Evolutionary conservation across 1,140 invertebrate species (phyloP), one percentile per base, ranked within the genome.

Genomic region (Drosophila miranda): DNA sequence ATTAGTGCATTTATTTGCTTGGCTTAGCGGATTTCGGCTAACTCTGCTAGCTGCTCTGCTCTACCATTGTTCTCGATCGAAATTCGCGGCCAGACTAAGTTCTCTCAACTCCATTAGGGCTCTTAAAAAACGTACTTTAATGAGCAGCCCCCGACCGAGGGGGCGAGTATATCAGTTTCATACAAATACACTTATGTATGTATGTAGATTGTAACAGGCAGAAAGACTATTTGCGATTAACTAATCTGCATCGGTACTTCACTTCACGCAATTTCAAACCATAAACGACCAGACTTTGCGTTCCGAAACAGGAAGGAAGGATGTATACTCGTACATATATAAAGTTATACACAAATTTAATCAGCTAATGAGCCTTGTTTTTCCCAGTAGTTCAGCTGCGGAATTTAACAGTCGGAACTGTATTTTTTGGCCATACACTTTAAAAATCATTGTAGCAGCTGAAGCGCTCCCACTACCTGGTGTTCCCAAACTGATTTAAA

Each of bases 1-100:
- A 57, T 71, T 64, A 59, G 46, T 73, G 43, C 57, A 74, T 74
- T 57, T 56, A 74, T 74, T 57, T 56, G 50, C 42, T 49, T 44
- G 23, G 68, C 26, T 43, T n/a, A 14, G 11, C 13, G 19, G 30
- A 30, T 41, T 46, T 21, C 23, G 34, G 14, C 62, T 61, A 63
- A 56, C 60, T 21, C 23, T 23, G 14, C 62, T 64, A 63, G 53
- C 60, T 58, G 21, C 45, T n/a, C 11, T 26, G 50, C 28, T 41
- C 55, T 52, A 55, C 56, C 78, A 82, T 82, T 60, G 53, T 76
- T 69, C 50, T 57, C 42, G 68, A 23, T 67, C 56, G 81, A 64
- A 42, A 46, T 57, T 42, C 61, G 63, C 68, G 73, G 43, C 30
- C 62, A 58, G 54, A 86, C 81, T 84, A 70, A 83, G 48, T 30